These are phyloP conservation scores for Parasteatoda tepidariorum DNA, from an alignment of 1,140 invertebrate species.

Conservation along the genomic window DNA sequence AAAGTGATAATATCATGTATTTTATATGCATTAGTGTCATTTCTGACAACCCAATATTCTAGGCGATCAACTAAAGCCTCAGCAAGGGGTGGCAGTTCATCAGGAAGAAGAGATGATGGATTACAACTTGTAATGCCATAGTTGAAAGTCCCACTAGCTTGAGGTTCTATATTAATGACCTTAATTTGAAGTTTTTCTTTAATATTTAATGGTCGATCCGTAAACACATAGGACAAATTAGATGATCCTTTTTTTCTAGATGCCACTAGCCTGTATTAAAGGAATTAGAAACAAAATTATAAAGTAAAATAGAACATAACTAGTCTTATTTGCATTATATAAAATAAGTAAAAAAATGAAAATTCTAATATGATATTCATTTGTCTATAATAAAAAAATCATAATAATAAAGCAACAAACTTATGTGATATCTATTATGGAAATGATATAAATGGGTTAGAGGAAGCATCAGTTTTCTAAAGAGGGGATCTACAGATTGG, in stretches of 20 bases:
- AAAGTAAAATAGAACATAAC: too few relatives aligned
- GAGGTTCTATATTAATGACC: slow-evolving; percentile 82
- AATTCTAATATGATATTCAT: too few relatives aligned
- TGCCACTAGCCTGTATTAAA: slow-evolving; percentile 78
- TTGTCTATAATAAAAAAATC: too few relatives aligned
- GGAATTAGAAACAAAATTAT: too few relatives aligned
- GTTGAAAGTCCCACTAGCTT: slow-evolving; percentile 88
- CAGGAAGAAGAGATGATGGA: slow-evolving; percentile 78
- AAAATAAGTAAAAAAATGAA: too few relatives aligned
- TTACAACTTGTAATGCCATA: slow-evolving; percentile 95
- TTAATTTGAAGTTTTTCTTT: slow-evolving; percentile 90
- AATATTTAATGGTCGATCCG: slow-evolving; percentile 82
- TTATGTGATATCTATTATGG: too few relatives aligned
- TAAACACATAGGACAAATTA: slow-evolving; percentile 95
- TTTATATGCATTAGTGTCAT: slow-evolving; percentile 85
- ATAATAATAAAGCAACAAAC: too few relatives aligned
- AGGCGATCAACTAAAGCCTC: slow-evolving; percentile 92
- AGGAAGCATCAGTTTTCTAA: too few relatives aligned
- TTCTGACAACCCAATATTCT: slow-evolving; percentile 97
- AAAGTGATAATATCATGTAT: slow-evolving; percentile 93
- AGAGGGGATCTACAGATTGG: too few relatives aligned
- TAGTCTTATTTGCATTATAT: too few relatives aligned
- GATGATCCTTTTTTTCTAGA: slow-evolving; percentile 86
- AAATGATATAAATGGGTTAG: too few relatives aligned
- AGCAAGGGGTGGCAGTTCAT: slow-evolving; percentile 90